Base-by-base conservation (phyloP, 2,113 vertebrate genomes). In the Platichthys flesus region DNA sequence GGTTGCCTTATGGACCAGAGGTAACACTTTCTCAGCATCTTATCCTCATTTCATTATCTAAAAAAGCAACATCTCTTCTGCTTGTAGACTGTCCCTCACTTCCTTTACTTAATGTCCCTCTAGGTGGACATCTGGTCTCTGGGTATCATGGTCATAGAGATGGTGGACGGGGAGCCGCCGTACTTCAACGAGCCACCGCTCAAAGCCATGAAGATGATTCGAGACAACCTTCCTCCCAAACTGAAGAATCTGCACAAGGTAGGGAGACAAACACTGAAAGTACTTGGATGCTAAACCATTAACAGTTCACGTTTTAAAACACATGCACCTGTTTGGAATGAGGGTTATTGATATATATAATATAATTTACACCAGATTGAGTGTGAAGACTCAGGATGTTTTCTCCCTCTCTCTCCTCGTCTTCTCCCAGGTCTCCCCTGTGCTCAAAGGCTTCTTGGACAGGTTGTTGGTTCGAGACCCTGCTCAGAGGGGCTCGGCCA, bases 121-220 rank as follows among this genome's bases (percentile, higher is more conserved):
- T 84, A 95, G 94, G 97, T 98, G 81, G 98, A 98, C 52, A 97
- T 99, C 90, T 99, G 97, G 97, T 99, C 97, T 0, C 91, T 99
- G 83, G 97, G 97, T 0, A 96, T 99, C 76, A 99, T 99, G 97
- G 97, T 99, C 26, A 98, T 99, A 0, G 98, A 99, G 92, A 99
- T 99, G 98, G 97, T 99, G 5, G 98, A 99, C 0, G 98, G 98
- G 28, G 98, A 99, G 12, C 97, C 97, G 0, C 98, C 98, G 0
- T 98, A 98, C 72, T 99, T 99, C 85, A 99, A 99, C 0, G 98
- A 99, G 86, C 97, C 98, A 0, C 98, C 97, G 0, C 92, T 98
- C 9, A 98, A 99, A 88, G 97, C 97, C 57, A 99, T 99, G 97
- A 98, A 98, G 84, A 98, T 98, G 97, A 99, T 99, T 71, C 95